Conservation (phyloP, 1,140 invertebrate species). For the Pseudoatta argentina region DNA sequence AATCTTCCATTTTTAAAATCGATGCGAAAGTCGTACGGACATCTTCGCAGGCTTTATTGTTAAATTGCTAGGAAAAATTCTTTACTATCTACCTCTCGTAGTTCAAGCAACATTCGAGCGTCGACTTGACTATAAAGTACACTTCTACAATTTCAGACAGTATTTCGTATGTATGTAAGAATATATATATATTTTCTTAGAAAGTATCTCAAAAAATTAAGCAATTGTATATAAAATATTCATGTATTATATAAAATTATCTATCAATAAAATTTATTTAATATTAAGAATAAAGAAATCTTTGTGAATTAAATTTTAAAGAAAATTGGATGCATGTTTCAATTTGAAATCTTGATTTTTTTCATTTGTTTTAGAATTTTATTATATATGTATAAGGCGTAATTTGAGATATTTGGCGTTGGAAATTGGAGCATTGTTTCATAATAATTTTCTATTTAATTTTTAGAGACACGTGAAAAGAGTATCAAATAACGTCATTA, state of each 20-base stretch:
- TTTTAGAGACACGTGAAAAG: background rate
- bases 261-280: background rate
- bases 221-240: background rate
- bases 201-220: background rate
- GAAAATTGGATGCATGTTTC: background rate
- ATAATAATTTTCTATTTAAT: background rate
- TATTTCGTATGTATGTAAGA: background rate
- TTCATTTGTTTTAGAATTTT: background rate
- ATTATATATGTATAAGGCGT: background rate
- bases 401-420: background rate
- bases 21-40: slow-evolving; percentile 54
- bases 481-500: slow-evolving; percentile 15
- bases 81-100: slow-evolving; percentile 12
- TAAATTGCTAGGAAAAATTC: slow-evolving; percentile 56
- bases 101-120: background rate
- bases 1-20: slow-evolving; percentile 46
- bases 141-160: background rate
- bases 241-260: background rate
- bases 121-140: background rate
- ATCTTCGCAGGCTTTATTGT: background rate
- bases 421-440: background rate
- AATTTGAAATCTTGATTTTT: background rate
- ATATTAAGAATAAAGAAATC: background rate
- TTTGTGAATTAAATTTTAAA: background rate
- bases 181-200: background rate